phyloP scores from a whole-genome alignment of 2,888 invertebrate genomes.

The Orthonychiurus folsomi region DNA sequence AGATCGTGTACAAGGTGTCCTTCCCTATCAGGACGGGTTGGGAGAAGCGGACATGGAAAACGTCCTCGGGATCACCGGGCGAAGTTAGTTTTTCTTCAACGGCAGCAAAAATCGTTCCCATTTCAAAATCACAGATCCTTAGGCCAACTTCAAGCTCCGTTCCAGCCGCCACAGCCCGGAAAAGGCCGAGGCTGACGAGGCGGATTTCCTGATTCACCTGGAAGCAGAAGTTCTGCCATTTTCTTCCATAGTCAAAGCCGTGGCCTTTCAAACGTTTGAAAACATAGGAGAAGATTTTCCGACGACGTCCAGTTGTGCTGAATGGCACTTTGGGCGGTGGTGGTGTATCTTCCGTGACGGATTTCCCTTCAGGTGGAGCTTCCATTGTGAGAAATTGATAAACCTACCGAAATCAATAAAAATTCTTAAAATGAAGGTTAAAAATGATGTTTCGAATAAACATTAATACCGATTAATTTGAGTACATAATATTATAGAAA shows the following conservation, averaged over 20 bases:
- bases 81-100: slow-evolving; percentile 19
- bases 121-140: slow-evolving; percentile 28
- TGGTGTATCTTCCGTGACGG: too few relatives aligned
- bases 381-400: too few relatives aligned
- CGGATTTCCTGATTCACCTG: slow-evolving; percentile 31
- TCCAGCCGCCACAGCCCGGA: slow-evolving; percentile 26
- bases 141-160: slow-evolving; percentile 26
- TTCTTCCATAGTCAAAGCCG: slow-evolving; percentile 31
- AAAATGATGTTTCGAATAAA: too few relatives aligned
- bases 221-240: slow-evolving; percentile 36
- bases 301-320: slow-evolving; percentile 25
- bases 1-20: slow-evolving; percentile 32
- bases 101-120: slow-evolving; percentile 28
- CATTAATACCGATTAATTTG: too few relatives aligned
- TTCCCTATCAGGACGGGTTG: slow-evolving; percentile 30
- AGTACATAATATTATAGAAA: too few relatives aligned
- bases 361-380: too few relatives aligned
- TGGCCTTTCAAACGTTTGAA: slow-evolving; percentile 33
- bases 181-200: slow-evolving; percentile 34
- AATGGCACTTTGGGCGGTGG: too few relatives aligned
- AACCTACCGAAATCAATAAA: too few relatives aligned
- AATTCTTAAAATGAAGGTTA: too few relatives aligned
- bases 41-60: slow-evolving; percentile 35
- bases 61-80: slow-evolving; percentile 25
- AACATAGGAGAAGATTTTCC: slow-evolving; percentile 34